Conservation (phyloP, 2,797 vertebrate genomes). For the Myripristis murdjan region DNA sequence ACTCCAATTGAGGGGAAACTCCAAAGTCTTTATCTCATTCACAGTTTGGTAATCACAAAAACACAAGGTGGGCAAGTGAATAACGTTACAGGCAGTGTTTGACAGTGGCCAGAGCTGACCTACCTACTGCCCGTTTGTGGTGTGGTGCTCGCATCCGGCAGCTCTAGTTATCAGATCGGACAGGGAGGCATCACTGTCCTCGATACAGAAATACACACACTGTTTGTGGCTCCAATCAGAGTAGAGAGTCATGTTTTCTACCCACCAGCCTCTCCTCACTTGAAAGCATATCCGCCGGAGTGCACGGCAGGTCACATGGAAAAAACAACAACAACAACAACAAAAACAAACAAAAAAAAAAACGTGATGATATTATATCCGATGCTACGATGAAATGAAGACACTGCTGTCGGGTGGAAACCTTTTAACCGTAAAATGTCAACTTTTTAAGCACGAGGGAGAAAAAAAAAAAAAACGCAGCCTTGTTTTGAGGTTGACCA, state of each 20-base stretch:
- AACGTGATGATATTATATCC: not conserved
- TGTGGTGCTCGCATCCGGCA: conserved; percentile 32
- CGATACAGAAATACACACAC: conserved; percentile 18
- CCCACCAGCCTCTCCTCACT: not conserved
- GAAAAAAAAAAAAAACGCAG: no score
- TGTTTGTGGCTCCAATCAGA: conserved; percentile 17
- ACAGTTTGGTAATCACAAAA: conserved; percentile 50
- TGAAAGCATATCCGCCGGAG: conserved; percentile 7
- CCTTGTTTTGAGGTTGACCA: not conserved
- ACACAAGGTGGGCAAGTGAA: conserved; percentile 44
- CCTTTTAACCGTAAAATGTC: conserved; percentile 22
- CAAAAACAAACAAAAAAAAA: no score
- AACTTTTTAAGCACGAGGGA: conserved; percentile 5
- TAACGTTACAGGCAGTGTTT: conserved; percentile 21
- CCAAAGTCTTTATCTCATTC: conserved; percentile 57
- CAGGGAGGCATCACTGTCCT: conserved; percentile 24
- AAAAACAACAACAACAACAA: no score
- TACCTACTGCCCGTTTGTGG: conserved; percentile 25
- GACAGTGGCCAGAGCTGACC: conserved; percentile 15
- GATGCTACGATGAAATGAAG: conserved; percentile 9
- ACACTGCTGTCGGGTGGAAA: not conserved
- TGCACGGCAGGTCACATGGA: not conserved
- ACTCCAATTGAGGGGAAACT: conserved; percentile 45
- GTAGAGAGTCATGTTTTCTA: conserved; percentile 17
- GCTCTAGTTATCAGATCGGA: conserved; percentile 28